Base-by-base conservation (phyloP, 1,140 invertebrate species). In the Drosophila melanica region DNA sequence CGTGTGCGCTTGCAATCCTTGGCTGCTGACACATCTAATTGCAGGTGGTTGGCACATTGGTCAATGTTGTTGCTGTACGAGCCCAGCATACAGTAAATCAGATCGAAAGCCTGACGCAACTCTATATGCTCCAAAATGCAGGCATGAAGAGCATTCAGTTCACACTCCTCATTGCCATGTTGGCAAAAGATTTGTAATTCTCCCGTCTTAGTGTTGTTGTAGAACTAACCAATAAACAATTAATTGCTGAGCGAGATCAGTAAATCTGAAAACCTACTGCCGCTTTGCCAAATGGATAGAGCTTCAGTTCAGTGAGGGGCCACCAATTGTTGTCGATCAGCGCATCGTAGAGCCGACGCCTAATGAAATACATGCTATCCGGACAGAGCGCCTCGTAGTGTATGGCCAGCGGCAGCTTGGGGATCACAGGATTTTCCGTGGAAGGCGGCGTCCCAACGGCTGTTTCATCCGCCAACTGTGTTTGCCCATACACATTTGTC, bases 251-350 rank as follows among this genome's bases (percentile, higher is more conserved):
- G 1, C 11, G 11, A n/a, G 4, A 4, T 7, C 2, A n/a, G 6
- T 4, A 11, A 42, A 14, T n/a, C 23, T 23, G 1, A 23, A 7
- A 5, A 77, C 90, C 87, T 63, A 92, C 91, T 14, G 62, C 68
- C 1, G 90, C 91, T 60, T 92, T 92, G 23, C 91, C 91, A 41
- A 90, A 92, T n/a, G 91, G 91, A 54, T 90, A 77, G 4, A 92
- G 66, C 58, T 90, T 75, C 1, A 92, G 66, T 12, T 92, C 79
- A 0, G 73, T 85, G 51, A 70, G 53, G 3, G 71, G 44, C 72
- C 86, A 75, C 72, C 84, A 77, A 20, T 77, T 51, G 18, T 91
- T 80, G 6, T 84, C 63, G 1, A 18, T 30, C 23, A 90, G 72
- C 2, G 85, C 71, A 51, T 74, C 64, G 44, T 80, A 62, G 0